A percentile compares a stretch with the other conserved stretches of the same genome.
These are phyloP conservation scores for Albula goreensis DNA, from an alignment of 2,113 vertebrate genomes.

Conservation along the genomic window DNA sequence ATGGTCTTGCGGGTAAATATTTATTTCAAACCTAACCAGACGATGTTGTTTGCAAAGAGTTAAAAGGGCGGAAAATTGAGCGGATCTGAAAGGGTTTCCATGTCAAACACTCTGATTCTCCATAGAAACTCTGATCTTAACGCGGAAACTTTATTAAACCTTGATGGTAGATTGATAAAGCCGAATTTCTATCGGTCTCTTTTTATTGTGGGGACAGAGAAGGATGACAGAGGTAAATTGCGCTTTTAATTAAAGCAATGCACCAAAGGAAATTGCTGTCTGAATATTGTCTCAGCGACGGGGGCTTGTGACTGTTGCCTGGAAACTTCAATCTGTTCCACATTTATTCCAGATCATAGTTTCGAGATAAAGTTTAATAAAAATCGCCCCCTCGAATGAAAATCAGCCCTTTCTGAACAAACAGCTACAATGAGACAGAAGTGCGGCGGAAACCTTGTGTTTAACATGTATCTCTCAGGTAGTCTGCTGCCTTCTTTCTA, in stretches of 20 bases:
- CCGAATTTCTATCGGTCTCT: conserved; percentile 68
- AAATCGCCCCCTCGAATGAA: conserved; percentile 79
- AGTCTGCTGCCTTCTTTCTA: conserved; percentile 62
- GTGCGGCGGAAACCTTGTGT: conserved; percentile 89
- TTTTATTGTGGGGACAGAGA: conserved; percentile 77
- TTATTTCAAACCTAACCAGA: conserved; percentile 59
- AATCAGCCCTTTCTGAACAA: conserved; percentile 69
- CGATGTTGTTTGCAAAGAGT: conserved; percentile 83
- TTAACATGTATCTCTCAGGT: conserved; percentile 99
- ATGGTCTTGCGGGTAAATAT: conserved; percentile 68
- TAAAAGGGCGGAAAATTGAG: conserved; percentile 86
- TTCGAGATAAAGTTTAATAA: conserved; percentile 90
- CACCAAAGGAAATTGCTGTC: conserved; percentile 86
- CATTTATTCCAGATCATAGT: conserved; percentile 88
- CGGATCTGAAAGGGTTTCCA: conserved; percentile 76
- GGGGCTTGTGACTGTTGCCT: conserved; percentile 81
- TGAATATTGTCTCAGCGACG: conserved; percentile 82
- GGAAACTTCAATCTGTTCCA: conserved; percentile 83
- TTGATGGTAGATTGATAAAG: conserved; percentile 86
- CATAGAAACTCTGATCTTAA: conserved; percentile 85
- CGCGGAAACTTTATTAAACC: conserved; percentile 87
- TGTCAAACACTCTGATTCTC: conserved; percentile 84
- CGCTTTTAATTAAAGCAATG: conserved; percentile 90
- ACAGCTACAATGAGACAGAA: conserved; percentile 88
- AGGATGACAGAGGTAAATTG: conserved; percentile 83